phyloP scores from a whole-genome alignment of 2,888 invertebrate species.

The Hypselothyrea guttata region DNA sequence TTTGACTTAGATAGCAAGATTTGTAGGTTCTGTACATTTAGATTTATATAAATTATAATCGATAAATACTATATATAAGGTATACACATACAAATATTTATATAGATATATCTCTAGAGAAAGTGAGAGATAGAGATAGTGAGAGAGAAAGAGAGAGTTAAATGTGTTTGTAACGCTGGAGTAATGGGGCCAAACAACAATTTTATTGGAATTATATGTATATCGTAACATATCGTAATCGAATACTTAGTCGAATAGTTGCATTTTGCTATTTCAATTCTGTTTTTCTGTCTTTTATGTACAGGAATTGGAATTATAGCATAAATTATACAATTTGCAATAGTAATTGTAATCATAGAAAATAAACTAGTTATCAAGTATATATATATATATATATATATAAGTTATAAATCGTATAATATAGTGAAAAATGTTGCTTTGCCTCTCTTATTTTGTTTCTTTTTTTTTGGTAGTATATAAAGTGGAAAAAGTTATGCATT shows the following conservation, averaged over 20 bases:
- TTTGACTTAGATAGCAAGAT: conserved; percentile 2
- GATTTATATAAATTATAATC: conserved; percentile 16
- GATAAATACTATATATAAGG: conserved; percentile 18
- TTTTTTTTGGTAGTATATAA: conserved; percentile 51
- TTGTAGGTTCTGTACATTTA: conserved; percentile 32
- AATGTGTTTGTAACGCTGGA: neutral
- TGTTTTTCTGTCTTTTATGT: conserved; percentile 27
- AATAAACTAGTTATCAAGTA: conserved; percentile 26
- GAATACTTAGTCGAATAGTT: neutral
- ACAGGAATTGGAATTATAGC: conserved; percentile 21
- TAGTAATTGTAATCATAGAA: conserved; percentile 6
- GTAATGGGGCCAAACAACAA: conserved; percentile 27
- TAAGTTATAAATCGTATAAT: conserved; percentile 36
- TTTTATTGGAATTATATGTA: neutral
- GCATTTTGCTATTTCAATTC: neutral
- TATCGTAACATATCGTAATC: neutral
- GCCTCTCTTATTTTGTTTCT: conserved; percentile 10
- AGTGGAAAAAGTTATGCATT: conserved; percentile 66
- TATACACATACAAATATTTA: conserved; percentile 16
- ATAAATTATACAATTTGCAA: too few relatives aligned
- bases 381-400: too few relatives aligned
- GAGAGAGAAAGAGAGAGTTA: too few relatives aligned
- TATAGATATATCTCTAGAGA: neutral
- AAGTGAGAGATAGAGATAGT: too few relatives aligned
- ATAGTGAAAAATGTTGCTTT: conserved; percentile 36